phyloP scores from a whole-genome alignment of 2,113 vertebrate species.

The Cheilinus undulatus region DNA sequence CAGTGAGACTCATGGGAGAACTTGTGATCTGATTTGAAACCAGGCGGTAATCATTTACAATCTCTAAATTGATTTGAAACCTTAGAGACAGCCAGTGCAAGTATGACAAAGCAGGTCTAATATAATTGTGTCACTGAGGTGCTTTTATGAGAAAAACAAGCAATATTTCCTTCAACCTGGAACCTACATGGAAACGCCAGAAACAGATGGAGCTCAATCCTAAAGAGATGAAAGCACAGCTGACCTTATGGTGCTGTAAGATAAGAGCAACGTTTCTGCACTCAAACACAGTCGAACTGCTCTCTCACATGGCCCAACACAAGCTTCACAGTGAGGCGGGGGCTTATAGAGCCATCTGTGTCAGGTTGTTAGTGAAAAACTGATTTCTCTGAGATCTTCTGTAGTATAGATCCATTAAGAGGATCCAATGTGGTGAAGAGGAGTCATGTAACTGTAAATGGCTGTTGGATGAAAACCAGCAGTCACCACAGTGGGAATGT shows the following conservation, averaged over 20 bases:
- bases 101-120: slow-evolving; percentile 43
- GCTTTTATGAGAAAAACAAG: slow-evolving; percentile 23
- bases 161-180: slow-evolving; percentile 24
- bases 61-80: slow-evolving; percentile 56
- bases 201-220: slow-evolving; percentile 26
- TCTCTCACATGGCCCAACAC: not conserved
- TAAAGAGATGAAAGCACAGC: slow-evolving; percentile 29
- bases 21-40: slow-evolving; percentile 31
- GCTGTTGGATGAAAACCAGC: slow-evolving; percentile 14
- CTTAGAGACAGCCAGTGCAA: slow-evolving; percentile 30
- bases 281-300: slow-evolving; percentile 15
- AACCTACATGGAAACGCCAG: slow-evolving; percentile 24
- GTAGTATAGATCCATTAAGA: slow-evolving; percentile 1
- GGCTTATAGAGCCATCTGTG: slow-evolving; percentile 1
- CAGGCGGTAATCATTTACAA: slow-evolving; percentile 53
- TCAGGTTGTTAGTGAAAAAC: slow-evolving; percentile 26
- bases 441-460: not conserved
- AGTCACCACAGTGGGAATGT: not conserved
- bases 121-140: slow-evolving; percentile 46
- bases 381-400: slow-evolving; percentile 21
- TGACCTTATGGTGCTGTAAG: slow-evolving; percentile 35
- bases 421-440: not conserved
- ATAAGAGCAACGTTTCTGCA: slow-evolving; percentile 33
- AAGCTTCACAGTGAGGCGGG: slow-evolving; percentile 14
- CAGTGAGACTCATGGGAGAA: slow-evolving; percentile 4